Base-by-base conservation (phyloP, 2,797 vertebrate genomes). In the Amblyopsis hoosieri region DNA sequence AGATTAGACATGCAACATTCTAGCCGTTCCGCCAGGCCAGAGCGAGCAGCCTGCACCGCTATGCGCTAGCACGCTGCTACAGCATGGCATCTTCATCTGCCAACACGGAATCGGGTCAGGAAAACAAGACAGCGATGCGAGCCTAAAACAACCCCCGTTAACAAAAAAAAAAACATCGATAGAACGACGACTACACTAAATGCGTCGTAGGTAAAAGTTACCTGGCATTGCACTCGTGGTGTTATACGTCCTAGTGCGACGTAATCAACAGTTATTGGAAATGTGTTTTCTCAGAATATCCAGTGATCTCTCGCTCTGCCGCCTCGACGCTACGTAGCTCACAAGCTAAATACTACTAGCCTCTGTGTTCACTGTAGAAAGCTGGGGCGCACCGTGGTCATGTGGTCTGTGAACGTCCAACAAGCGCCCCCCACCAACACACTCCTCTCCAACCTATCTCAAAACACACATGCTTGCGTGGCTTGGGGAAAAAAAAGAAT, bases 191-290 rank as follows among this genome's bases (percentile, higher is more conserved):
- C 11, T 6, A 46, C 15, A 31, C 4, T 3, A 10, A 12, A 45
- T 19, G 33, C 14, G 33, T 49, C 23, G 45, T n/a, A 3, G 3
- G 17, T 60, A 11, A 2, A 11, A 11, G 11, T 82, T 91, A 93
- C 93, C 93, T 92, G 93, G 93, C 93, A 94, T 94, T 8, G 77
- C 82, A 76, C 54, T 67, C 60, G 70, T 31, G 57, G 52, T 57
- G 67, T 52, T 74, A 17, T 37, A 37, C 57, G 19, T 81, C 46
- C 0, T 64, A 53, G 66, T 57, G 73, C 50, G 8, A 54, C 68
- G 76, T 67, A 52, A 60, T 42, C 14, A 63, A 61, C 72, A 76
- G 60, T 82, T 62, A 10, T 14, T 67, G 57, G 60, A 64, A 81
- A 55, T 64, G 71, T 53, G 68, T 12, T 66, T 56, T 76, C 72